phyloP scores from a whole-genome alignment of 2,888 invertebrate species.

The Brenthis hecate region DNA sequence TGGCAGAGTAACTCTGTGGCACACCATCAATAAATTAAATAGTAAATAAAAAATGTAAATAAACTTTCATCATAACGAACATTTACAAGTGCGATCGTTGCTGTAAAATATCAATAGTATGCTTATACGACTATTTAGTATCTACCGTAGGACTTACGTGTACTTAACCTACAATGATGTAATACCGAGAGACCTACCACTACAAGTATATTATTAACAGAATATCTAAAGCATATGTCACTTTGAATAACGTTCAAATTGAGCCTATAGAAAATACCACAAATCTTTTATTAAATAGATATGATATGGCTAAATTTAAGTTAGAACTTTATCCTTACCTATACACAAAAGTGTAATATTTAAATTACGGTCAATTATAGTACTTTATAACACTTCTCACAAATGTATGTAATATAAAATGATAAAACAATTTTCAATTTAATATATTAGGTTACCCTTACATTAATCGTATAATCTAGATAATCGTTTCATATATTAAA shows the following conservation, averaged over 20 bases:
- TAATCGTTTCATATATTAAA: slow-evolving; percentile 85
- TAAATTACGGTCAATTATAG: slow-evolving; percentile 81
- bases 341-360: slow-evolving; percentile 83
- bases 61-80: slow-evolving; percentile 79
- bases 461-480: slow-evolving; percentile 83
- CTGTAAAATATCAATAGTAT: slow-evolving; percentile 78
- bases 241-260: slow-evolving; percentile 83
- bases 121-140: slow-evolving; percentile 59
- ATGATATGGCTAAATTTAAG: slow-evolving; percentile 84
- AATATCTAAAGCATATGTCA: slow-evolving; percentile 83
- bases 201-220: slow-evolving; percentile 82
- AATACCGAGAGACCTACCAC: slow-evolving; percentile 79
- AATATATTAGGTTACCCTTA: slow-evolving; percentile 83
- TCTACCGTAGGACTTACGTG: slow-evolving; percentile 73
- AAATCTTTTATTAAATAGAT: slow-evolving; percentile 83
- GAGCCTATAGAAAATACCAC: slow-evolving; percentile 83
- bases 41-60: slow-evolving; percentile 80
- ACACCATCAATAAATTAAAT: slow-evolving; percentile 81
- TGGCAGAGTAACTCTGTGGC: slow-evolving; percentile 83
- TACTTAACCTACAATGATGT: slow-evolving; percentile 72
- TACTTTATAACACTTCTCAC: slow-evolving; percentile 81
- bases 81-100: slow-evolving; percentile 80
- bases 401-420: slow-evolving; percentile 83
- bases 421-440: slow-evolving; percentile 83
- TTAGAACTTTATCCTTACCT: slow-evolving; percentile 81